Evolutionary conservation across 2,113 vertebrate genomes (phyloP), one percentile per base, ranked within the genome.

Genomic region (Pachycephala philippinensis): DNA sequence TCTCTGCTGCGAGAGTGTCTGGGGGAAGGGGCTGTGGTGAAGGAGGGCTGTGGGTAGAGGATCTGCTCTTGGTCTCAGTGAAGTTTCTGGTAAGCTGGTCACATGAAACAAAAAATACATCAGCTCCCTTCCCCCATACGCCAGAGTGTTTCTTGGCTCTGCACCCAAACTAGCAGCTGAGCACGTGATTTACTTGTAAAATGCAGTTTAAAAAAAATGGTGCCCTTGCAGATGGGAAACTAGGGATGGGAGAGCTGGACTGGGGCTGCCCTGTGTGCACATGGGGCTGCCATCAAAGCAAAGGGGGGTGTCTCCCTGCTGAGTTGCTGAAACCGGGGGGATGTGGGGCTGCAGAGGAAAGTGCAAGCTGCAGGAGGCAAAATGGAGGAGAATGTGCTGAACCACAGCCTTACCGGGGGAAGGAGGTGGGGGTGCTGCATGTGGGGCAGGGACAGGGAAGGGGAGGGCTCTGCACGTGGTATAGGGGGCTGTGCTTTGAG

Each of bases 161-260:
- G 94, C 81, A 95, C 91, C 91, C 84, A 76, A 95, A 87, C 53
- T 84, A 85, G 86, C 92, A 77, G 87, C 89, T 50, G 59, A 95
- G 68, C 92, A 96, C 44, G 49, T 95, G 96, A 90, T 94, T 87
- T 88, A 93, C 93, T 97, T 90, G 76, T 90, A 93, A 96, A 95
- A 94, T 81, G 83, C 69, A 81, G 60, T 56, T 53, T 15, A 2
- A 50, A 57, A 86, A 37, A 70, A 69, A 28, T 64, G 52, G 64
- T 95, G 72, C 92, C 79, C 42, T 78, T 90, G 85, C 85, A 84
- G 88, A 84, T 92, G 85, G 56, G 64, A 93, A 92, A 33, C 20
- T 15, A 45, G 53, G 54, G 39, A 23, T 75, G n/a, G 76, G 44
- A 77, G 39, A 52, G 49, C 69, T 89, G 68, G 11, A 7, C 11